Base-by-base conservation (phyloP, 2,113 vertebrate genomes). In the Hoplias malabaricus region DNA sequence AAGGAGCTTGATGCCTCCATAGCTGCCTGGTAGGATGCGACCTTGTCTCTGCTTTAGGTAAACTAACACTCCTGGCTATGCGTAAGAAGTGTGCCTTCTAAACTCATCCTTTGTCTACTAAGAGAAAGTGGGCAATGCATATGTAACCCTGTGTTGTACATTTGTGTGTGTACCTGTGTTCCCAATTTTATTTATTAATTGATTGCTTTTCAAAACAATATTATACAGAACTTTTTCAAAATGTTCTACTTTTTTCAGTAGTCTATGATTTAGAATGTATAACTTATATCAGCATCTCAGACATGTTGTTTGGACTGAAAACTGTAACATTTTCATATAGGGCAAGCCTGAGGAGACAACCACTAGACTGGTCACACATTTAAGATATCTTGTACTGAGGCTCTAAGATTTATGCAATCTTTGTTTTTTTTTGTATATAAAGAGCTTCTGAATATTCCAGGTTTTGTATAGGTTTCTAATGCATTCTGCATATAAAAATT, bases 1-100 rank as follows among this genome's bases (percentile, higher is more conserved):
- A 50, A 71, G 79, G 61, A 81, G 73, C 78, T 78, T 54, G 36
- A 56, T 69, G 71, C 48, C 82, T 69, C 80, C 62, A 62, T 57
- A 5, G 68, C 72, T 66, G 42, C 23, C 50, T 69, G 34, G 61
- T 14, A 63, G 80, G 80, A 80, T 69, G 50, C 78, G 76, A 85
- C 84, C 82, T 83, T 53, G 61, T 62, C 50, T 63, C 48, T 46
- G 48, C 81, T 79, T 80, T 65, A 83, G 83, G 69, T 79, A 78
- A 81, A 80, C 59, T 65, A 70, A 31, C 57, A 79, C 84, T 83
- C 57, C 73, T 78, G 76, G 80, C 85, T 79, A 80, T 66, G 66
- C 62, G 31, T 25, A 71, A 56, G 72, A 85, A 82, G 67, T 83
- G 77, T 77, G 75, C 78, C 85, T 82, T 76, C 70, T 65, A 63